phyloP scores from a whole-genome alignment of 2,888 invertebrate species.

The Dasysyrphus tricinctus region DNA sequence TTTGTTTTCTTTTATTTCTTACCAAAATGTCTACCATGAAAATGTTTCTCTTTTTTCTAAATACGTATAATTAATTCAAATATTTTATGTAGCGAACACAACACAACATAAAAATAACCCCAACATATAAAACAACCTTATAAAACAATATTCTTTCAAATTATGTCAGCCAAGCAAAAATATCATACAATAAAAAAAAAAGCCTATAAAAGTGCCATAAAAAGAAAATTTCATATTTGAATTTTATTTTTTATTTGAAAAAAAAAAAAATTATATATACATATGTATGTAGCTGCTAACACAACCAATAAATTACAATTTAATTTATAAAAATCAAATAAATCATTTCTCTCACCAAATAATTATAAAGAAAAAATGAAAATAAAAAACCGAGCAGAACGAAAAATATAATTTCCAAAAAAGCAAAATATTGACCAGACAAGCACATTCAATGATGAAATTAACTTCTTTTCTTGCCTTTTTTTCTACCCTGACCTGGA shows the following conservation, averaged over 20 bases:
- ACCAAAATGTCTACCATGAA: too few relatives aligned
- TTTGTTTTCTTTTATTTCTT: too few relatives aligned
- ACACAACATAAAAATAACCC: constrained; percentile 11
- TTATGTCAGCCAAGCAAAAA: background rate
- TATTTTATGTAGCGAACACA: constrained; percentile 7
- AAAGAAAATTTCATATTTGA: background rate
- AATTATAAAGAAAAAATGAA: background rate
- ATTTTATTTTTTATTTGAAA: constrained; percentile 3
- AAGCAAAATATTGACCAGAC: background rate
- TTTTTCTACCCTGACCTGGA: background rate
- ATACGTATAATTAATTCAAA: background rate
- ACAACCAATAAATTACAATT: constrained; percentile 8
- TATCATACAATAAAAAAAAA: background rate
- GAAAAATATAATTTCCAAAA: constrained; percentile 1
- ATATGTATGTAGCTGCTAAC: too few relatives aligned
- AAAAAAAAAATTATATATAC: background rate
- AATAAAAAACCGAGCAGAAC: background rate
- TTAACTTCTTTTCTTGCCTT: background rate
- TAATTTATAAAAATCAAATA: constrained; percentile 6
- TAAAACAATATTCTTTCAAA: background rate
- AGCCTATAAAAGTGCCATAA: constrained; percentile 16
- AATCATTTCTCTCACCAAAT: constrained; percentile 21
- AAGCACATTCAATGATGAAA: constrained; percentile 23
- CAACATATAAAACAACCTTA: background rate
- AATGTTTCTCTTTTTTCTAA: background rate